Base-by-base conservation (phyloP, 1,140 invertebrate genomes). In the Coelopa frigida region DNA sequence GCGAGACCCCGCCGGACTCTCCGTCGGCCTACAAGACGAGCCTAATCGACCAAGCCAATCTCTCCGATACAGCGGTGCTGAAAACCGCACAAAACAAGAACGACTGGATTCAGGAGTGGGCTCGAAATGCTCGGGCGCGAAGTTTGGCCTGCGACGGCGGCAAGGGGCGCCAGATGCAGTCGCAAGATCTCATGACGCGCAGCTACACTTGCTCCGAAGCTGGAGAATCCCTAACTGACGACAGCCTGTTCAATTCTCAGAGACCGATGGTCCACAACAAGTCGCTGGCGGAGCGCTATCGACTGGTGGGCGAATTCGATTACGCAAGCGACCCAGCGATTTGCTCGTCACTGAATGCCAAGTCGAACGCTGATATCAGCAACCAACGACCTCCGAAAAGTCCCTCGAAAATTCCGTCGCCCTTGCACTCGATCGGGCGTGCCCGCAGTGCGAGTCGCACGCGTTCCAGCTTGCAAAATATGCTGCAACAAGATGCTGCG, bases 361-460 rank as follows among this genome's bases (percentile, higher is more conserved):
- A 26, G 27, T 31, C 48, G 20, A 45, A 45, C 55, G 36, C 36
- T 11, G 27, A 29, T 14, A 36, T 20, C 32, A 21, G 21, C 18
- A 33, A 33, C 17, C 32, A 37, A 26, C 65, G 61, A 48, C 75
- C 79, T n/a, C 79, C 79, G 11, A 68, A 79, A 61, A 79, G 77
- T 52, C 77, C 77, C 31, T 68, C 76, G 5, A 79, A 79, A 57
- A 79, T 79, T 44, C 77, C 77, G n/a, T 79, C 77, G 18, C 77
- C 77, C 24, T 69, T 78, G 50, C 75, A 79, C 56, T 69, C 70
- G 21, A 50, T 74, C 53, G 71, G 70, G 33, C 65, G 76, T 55
- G 68, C 72, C 24, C 58, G 73, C 48, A 74, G 73, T 59, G 57
- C 70, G 43, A 73, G 72, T 51, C 73, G 71, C 50, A 59, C 64